A percentile compares a stretch with the other conserved stretches of the same genome.
phyloP scores from a whole-genome alignment of 2,797 vertebrate genomes.

The Premnoplex brunnescens region DNA sequence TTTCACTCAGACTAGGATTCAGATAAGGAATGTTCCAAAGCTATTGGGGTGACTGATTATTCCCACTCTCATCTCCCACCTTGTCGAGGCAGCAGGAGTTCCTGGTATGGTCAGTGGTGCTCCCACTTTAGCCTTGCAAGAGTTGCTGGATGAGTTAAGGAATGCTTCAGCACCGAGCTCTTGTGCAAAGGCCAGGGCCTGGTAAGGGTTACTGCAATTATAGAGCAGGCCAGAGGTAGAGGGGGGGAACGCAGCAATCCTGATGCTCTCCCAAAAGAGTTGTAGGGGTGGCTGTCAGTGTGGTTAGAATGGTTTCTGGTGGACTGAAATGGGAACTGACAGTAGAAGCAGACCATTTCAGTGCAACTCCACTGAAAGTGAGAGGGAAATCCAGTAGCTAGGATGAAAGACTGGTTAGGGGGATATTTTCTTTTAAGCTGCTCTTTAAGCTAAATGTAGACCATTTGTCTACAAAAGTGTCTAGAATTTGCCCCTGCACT shows the following conservation, averaged over 20 bases:
- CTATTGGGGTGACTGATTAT: not conserved
- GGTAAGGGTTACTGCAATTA: not conserved
- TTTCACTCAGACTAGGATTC: not conserved
- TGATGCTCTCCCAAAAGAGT: fast-evolving
- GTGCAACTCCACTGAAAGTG: not conserved
- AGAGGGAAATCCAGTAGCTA: not conserved
- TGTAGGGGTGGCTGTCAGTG: not conserved
- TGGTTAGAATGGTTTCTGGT: not conserved
- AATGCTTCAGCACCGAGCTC: not conserved
- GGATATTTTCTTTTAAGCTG: not conserved
- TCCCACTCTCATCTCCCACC: not conserved
- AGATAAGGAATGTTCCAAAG: not conserved
- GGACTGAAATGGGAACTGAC: not conserved
- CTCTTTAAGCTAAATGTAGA: not conserved
- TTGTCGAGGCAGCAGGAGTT: not conserved
- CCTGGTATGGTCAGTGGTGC: not conserved
- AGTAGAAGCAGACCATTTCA: not conserved
- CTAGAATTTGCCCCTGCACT: not conserved
- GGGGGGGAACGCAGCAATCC: not conserved
- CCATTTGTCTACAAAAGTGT: not conserved
- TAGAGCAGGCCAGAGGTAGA: not conserved
- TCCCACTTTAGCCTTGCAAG: not conserved
- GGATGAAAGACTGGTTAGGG: not conserved
- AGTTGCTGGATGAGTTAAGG: not conserved
- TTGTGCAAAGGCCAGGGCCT: not conserved